These are phyloP conservation scores for Medauroidea extradentata DNA, from an alignment of 1,140 invertebrate genomes.

Conservation along the genomic window DNA sequence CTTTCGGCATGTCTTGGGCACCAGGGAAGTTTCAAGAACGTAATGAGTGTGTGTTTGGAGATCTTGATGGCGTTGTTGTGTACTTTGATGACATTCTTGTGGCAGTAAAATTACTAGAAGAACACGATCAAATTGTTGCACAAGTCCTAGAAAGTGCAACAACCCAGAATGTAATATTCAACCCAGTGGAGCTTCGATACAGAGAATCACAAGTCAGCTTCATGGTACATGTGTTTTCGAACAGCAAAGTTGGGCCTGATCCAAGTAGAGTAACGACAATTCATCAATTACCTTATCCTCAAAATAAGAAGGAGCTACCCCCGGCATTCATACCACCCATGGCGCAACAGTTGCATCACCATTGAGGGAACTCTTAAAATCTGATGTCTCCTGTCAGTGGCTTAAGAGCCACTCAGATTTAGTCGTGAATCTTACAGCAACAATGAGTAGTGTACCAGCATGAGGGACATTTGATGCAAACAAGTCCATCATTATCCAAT, in stretches of 20 bases:
- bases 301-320: constrained; percentile 26
- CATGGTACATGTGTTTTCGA: constrained; percentile 37
- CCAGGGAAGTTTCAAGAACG: constrained; percentile 10
- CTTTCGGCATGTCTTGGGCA: constrained; percentile 7
- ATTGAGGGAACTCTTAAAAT: constrained; percentile 28
- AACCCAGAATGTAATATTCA: constrained; percentile 35
- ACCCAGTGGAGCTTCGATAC: constrained; percentile 37
- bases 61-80: constrained; percentile 31
- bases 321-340: constrained; percentile 36
- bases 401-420: constrained; percentile 22
- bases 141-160: constrained; percentile 30
- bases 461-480: constrained; percentile 29
- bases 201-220: constrained; percentile 34
- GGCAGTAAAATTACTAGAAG: constrained; percentile 21
- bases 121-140: constrained; percentile 31
- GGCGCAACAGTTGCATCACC: constrained; percentile 23
- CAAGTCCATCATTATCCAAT: constrained; percentile 25
- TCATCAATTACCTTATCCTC: constrained; percentile 26
- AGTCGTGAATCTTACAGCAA: constrained; percentile 28
- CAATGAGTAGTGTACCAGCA: constrained; percentile 25
- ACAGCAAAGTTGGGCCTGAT: constrained; percentile 35
- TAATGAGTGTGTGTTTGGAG: constrained; percentile 14
- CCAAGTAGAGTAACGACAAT: constrained; percentile 38
- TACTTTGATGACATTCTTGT: constrained; percentile 40
- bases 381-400: constrained; percentile 22